Evolutionary conservation across 1,140 invertebrate genomes (phyloP), one percentile per base, ranked within the genome.

Genomic region (Zophobas atratus): DNA sequence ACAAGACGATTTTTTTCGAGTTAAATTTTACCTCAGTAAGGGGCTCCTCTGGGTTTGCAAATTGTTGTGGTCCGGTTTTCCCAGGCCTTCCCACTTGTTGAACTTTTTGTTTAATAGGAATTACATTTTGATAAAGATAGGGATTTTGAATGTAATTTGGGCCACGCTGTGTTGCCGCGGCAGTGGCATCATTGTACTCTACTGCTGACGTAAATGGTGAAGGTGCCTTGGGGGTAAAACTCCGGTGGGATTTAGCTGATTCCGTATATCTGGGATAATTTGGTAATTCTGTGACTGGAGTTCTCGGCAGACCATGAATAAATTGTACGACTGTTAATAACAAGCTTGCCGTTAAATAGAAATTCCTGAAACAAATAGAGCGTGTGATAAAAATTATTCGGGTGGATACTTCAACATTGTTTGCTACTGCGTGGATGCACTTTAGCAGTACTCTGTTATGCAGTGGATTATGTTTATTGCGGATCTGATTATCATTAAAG

Each of bases 321-420:
- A 67, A 43, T 8, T 67, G 38, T 41, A 5, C 60, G 6, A 67
- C 4, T n/a, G 39, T 67, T 41, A 67, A 41, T 43, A 67, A 43
- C 35, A 39, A 32, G 33, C 20, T 33, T 36, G 43, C 33, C 32
- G 38, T 67, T 20, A 67, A n/a, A 36, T 67, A 46, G 6, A 67
- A 67, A 38, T 43, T 41, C 60, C 60, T 67, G 60, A 1, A 67
- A 67, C 6, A 67, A 67, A 41, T 67, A 67, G 60, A 67, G 32
- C 60, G 20, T 67, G 33, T 67, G 33, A 67, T 20, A 41, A 67
- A 41, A 33, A n/a, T 51, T 33, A 55, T 55, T 55, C 20, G 20
- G 20, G 20, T 20, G 20, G 20, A 20, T 20, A 20, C 20, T 20
- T 20, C 20, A 20, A 20, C 20, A 20, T 20, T 46, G 43, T 46